phyloP scores from a whole-genome alignment of 2,797 vertebrate genomes.

The Neosilurus mollespiculum region DNA sequence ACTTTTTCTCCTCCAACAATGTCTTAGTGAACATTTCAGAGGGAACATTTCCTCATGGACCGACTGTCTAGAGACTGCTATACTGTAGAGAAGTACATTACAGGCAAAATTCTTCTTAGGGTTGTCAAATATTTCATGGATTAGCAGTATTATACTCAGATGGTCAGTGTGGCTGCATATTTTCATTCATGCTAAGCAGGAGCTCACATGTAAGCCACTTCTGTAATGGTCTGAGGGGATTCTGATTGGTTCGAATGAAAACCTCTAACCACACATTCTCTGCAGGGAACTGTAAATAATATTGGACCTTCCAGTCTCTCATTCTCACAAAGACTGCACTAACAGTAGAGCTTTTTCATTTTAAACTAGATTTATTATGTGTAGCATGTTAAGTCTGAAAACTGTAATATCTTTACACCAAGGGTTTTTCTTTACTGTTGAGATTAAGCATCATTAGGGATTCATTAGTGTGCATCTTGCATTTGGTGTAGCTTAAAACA shows the following conservation, averaged over 20 bases:
- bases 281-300: neutral
- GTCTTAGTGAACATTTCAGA: neutral
- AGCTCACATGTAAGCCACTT: neutral
- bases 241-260: neutral
- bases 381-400: neutral
- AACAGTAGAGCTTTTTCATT: too few species aligned
- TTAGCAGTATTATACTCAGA: neutral
- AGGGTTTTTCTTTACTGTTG: neutral
- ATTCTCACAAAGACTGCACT: neutral
- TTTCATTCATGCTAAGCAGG: neutral
- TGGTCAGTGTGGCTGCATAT: neutral
- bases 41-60: neutral
- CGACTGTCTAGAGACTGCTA: neutral
- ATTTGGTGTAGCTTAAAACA: neutral
- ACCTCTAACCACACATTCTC: neutral
- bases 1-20: constrained; percentile 15
- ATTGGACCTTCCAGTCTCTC: too few species aligned
- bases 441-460: neutral
- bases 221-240: neutral
- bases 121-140: neutral
- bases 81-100: neutral
- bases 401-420: neutral
- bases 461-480: neutral
- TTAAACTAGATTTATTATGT: neutral
- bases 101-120: neutral